Evolutionary conservation across 2,888 invertebrate genomes (phyloP), one percentile per base, ranked within the genome.

Genomic region (Lepidonotus clava): DNA sequence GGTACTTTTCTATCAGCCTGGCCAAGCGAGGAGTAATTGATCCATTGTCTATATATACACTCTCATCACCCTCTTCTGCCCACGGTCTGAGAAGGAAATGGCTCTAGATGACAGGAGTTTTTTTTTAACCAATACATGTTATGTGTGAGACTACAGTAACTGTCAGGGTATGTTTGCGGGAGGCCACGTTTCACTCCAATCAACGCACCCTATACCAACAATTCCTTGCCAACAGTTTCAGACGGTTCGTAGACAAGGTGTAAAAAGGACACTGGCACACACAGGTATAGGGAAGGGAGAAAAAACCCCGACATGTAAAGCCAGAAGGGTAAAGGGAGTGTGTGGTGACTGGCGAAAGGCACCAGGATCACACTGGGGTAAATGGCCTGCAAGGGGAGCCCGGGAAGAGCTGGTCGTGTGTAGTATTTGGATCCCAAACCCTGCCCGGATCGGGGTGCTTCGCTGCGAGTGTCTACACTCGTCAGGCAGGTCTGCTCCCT

Each of bases 11-110:
- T n/a, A n/a, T n/a, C n/a, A n/a, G n/a, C n/a, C n/a, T 51, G 51
- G 51, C 21, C 14, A 76, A 11, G 38, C 40, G 38, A 18, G 38
- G 14, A 76, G 76, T 76, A 76, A 76, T 5, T 76, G 36, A 76
- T 38, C 76, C 76, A 76, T 76, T 76, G 76, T 76, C 76, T 76
- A 76, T 76, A 76, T 76, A 38, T 11, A 76, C 24, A 76, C 18
- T 36, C 76, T 76, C 67, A 28, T 67, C 76, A 40, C 36, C 21
- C 6, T 36, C 28, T 18, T 11, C 46, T 46, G 46, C 46, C 46
- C 8, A 18, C 46, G 61, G 4, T 61, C 0, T 61, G 24, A 61
- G 61, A 61, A 24, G 61, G 61, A 61, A 61, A 61, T 32, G 11
- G 28, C 61, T n/a, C n/a, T 61, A 28, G 61, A 61, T 61, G 61